phyloP scores from a whole-genome alignment of 2,888 invertebrate species.

The Stenchaetothrips biformis region DNA sequence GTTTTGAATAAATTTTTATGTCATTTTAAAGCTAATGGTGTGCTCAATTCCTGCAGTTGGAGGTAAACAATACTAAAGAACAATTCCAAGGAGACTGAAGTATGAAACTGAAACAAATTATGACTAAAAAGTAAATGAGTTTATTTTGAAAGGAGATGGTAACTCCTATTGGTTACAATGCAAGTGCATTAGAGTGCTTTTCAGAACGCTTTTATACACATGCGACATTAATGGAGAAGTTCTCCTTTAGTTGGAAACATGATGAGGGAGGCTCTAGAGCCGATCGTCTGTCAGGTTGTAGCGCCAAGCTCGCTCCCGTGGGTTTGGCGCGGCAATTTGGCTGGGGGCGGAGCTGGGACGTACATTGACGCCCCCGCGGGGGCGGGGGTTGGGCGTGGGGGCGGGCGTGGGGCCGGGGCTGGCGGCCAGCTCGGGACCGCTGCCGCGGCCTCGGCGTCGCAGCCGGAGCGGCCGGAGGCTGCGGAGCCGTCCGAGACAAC shows the following conservation, averaged over 20 bases:
- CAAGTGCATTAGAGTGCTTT: not conserved
- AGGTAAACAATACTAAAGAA: not conserved
- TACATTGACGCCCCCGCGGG: not conserved
- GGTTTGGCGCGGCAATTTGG: not conserved
- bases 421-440: not conserved
- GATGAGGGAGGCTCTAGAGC: not conserved
- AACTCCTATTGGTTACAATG: not conserved
- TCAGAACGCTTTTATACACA: too few species aligned
- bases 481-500: conserved; percentile 30
- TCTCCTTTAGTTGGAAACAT: not conserved
- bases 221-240: not conserved
- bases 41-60: too few species aligned
- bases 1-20: too few species aligned
- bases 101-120: not conserved
- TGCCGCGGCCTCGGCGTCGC: conserved; percentile 18
- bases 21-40: too few species aligned
- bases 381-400: not conserved
- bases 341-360: not conserved
- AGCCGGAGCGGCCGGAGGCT: conserved; percentile 36
- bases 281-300: conserved; percentile 28
- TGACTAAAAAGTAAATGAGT: not conserved
- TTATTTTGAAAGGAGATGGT: not conserved
- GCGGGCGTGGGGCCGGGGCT: not conserved
- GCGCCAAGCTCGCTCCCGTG: conserved; percentile 28
- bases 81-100: not conserved